Base-by-base conservation (phyloP, 2,113 vertebrate genomes). In the Hyaena hyaena region DNA sequence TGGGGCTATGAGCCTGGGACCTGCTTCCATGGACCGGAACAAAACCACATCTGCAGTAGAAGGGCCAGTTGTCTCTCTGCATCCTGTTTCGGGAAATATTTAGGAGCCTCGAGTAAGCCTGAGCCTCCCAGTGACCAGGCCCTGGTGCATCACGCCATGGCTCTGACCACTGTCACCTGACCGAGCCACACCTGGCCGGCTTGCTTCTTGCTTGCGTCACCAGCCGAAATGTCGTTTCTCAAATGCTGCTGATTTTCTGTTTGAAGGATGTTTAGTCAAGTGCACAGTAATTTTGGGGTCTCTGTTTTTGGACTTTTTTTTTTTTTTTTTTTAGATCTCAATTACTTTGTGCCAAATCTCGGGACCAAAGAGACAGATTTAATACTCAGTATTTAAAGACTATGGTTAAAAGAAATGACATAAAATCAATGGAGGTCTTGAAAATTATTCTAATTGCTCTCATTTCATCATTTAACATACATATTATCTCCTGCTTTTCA, bases 91-190 rank as follows among this genome's bases (percentile, higher is more conserved):
- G 1, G 21, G 31, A 58, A 7, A 7, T 24, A 10, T 21, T 50
- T 31, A 21, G 16, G n/a, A 45, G 39, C 33, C 1, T 5, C 1
- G 12, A 53, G 43, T 4, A 9, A n/a, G 1, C 1, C 0, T 2
- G 55, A 5, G 16, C 17, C 48, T 55, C 23, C 2, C 14, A 2
- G 6, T 31, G 28, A 68, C 31, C 65, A 24, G 71, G 35, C 5
- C 23, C 76, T 26, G 61, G 10, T 28, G 3, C n/a, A 31, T 17
- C 26, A 4, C 10, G 43, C 55, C 53, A 26, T 10, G 2, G 4
- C 7, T 66, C 16, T 0, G 8, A 16, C 6, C 4, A 7, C 23
- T 15, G 4, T 48, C 10, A 14, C 63, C 43, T 48, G 16, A 2
- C 55, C 31, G 28, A 35, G 48, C 8, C 24, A 23, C 45, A 14